Evolutionary conservation across 2,888 invertebrate genomes (phyloP).

Genomic region (Agonopterix arenella): DNA sequence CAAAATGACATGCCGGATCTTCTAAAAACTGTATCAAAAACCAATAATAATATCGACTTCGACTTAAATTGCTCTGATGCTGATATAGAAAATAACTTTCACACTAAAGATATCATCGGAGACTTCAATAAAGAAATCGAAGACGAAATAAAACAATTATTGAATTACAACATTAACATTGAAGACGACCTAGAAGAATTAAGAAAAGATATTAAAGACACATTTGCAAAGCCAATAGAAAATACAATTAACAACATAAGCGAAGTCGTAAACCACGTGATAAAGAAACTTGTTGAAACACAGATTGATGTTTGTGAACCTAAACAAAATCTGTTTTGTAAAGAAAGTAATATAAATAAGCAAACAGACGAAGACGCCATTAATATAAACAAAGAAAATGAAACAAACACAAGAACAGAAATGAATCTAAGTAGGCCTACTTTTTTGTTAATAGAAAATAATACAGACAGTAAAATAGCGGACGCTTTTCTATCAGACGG

Average conservation of each 20-base stretch:
- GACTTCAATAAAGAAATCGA: constrained; percentile 78
- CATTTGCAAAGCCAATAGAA: constrained; percentile 67
- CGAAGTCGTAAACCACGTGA: constrained; percentile 70
- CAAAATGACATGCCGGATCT: constrained; percentile 62
- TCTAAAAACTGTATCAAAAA: constrained; percentile 57
- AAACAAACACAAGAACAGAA: constrained; percentile 54
- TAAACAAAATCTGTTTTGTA: constrained; percentile 3
- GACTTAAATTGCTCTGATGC: constrained; percentile 51
- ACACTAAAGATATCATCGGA: constrained; percentile 71
- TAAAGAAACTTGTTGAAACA: constrained; percentile 65
- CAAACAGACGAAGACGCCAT: constrained; percentile 31
- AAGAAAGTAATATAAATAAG: constrained; percentile 17
- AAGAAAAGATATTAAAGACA: constrained; percentile 68
- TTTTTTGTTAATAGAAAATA: constrained; percentile 61
- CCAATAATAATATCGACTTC: constrained; percentile 51
- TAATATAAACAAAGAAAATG: constrained; percentile 53
- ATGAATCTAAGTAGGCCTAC: constrained; percentile 65
- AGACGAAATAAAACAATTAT: constrained; percentile 73
- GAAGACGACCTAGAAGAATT: constrained; percentile 67
- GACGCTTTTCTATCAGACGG: constrained; percentile 79
- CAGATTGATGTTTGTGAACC: constrained; percentile 38
- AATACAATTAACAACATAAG: constrained; percentile 71
- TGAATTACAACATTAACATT: constrained; percentile 66
- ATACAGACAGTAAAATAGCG: constrained; percentile 59
- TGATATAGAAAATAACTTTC: constrained; percentile 67